Base-by-base conservation (phyloP, 2,113 vertebrate genomes). In the Herpailurus yagouaroundi region DNA sequence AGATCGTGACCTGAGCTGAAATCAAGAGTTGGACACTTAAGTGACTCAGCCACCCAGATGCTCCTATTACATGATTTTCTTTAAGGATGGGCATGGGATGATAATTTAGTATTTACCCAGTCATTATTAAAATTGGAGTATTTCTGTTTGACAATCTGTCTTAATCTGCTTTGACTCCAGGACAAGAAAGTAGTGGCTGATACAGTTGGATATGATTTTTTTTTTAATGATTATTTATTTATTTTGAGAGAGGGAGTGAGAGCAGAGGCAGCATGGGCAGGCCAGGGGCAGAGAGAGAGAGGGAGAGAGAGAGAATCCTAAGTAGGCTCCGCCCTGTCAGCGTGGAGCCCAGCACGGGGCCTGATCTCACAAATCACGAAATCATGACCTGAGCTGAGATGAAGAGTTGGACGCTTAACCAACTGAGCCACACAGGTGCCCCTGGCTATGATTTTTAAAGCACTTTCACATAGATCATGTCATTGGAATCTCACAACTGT, bases 391-490 rank as follows among this genome's bases (percentile, higher is more conserved):
- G 21, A 60, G 57, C 57, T 7, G 8, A 60, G 57, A 25, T 60
- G 21, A 60, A 60, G 21, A 60, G 21, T 23, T 60, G 57, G 57
- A 60, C 1, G 18, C 57, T 3, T 60, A 60, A 60, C 57, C 57
- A 23, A 0, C 57, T 23, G 21, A 60, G 57, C 57, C 57, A 60
- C 7, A 21, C 57, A 60, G 57, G 57, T 60, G 57, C 57, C 57
- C 21, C 57, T 57, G 45, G 69, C 16, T 92, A 48, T 80, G 41
- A 33, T 92, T 92, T 94, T 81, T 68, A 92, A 94, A 95, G 25
- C 2, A 29, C 5, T 83, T 95, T 85, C 10, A 41, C 88, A 21
- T 45, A 86, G 82, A 38, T 45, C 38, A 38, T 71, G 11, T 83
- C 57, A 33, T 73, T 52, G 55, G 91, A 94, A 3, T 76, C 18